phyloP scores from a whole-genome alignment of 2,888 invertebrate species.

The Mythimna vitellina region DNA sequence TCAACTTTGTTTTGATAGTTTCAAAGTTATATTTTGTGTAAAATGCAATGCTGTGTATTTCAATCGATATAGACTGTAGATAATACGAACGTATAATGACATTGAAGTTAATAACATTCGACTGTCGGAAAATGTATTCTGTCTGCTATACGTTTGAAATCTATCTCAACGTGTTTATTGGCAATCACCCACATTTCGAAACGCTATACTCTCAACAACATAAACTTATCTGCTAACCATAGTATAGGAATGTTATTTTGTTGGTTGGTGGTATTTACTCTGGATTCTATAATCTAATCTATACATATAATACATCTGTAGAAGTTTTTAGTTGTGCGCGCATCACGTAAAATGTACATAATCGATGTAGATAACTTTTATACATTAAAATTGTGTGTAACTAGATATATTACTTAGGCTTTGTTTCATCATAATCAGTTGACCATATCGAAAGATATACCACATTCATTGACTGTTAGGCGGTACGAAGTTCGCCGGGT shows the following conservation, averaged over 20 bases:
- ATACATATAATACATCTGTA: no score
- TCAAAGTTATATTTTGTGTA: constrained; percentile 12
- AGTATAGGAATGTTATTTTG: neutral
- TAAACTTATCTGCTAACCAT: neutral
- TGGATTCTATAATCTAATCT: neutral
- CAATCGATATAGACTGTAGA: neutral
- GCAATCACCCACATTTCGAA: constrained; percentile 16
- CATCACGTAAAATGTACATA: no score
- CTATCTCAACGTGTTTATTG: constrained; percentile 14
- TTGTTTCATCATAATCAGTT: no score
- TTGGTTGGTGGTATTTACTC: neutral
- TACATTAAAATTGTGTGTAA: no score
- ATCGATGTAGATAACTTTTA: no score
- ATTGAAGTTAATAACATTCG: constrained; percentile 18
- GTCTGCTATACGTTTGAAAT: neutral
- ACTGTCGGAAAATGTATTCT: neutral
- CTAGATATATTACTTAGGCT: no score
- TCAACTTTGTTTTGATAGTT: rapidly evolving
- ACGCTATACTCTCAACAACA: neutral
- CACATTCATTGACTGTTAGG: no score
- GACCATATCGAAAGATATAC: no score
- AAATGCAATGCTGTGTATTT: constrained; percentile 4
- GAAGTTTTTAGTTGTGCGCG: no score
- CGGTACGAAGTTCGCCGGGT: no score
- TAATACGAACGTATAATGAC: neutral